Percentiles rank a stretch among this genome's conserved stretches.
These are phyloP conservation scores for Idaea biselata DNA, from an alignment of 2,888 invertebrate genomes.

Conservation along the genomic window DNA sequence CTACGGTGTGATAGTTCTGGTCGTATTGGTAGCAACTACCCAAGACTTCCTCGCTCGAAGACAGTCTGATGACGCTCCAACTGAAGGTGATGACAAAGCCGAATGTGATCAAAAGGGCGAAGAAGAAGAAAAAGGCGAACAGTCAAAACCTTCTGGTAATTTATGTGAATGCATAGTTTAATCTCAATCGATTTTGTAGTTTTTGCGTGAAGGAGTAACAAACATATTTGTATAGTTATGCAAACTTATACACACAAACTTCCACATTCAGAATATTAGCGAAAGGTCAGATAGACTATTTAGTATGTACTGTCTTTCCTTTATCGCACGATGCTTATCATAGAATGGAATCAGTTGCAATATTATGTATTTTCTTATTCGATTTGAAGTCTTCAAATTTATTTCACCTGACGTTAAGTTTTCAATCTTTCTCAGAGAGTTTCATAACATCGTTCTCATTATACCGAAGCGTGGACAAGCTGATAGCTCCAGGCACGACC, in stretches of 20 bases:
- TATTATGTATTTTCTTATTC: too few species aligned
- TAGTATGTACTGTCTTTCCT: too few species aligned
- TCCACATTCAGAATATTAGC: too few species aligned
- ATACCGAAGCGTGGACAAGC: constrained; percentile 80
- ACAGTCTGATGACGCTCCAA: constrained; percentile 36
- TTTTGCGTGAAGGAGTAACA: too few species aligned
- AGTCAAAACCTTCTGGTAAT: constrained; percentile 38
- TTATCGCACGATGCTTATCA: too few species aligned
- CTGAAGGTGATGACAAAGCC: constrained; percentile 42
- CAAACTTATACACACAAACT: too few species aligned
- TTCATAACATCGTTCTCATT: constrained; percentile 83
- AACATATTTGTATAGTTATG: too few species aligned
- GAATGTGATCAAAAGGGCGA: constrained; percentile 38
- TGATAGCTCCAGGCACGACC: constrained; percentile 73
- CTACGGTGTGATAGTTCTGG: constrained; percentile 58
- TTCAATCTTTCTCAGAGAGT: constrained; percentile 41
- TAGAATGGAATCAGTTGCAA: too few species aligned
- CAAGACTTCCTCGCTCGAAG: constrained; percentile 62
- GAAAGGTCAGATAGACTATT: too few species aligned
- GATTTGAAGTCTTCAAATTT: too few species aligned
- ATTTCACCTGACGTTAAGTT: too few species aligned
- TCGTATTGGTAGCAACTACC: constrained; percentile 68
- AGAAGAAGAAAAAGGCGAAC: constrained; percentile 35
- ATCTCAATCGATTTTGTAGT: too few species aligned
- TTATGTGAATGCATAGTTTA: not conserved